Base-by-base conservation (phyloP, 2,113 vertebrate genomes). In the Oreochromis niloticus region DNA sequence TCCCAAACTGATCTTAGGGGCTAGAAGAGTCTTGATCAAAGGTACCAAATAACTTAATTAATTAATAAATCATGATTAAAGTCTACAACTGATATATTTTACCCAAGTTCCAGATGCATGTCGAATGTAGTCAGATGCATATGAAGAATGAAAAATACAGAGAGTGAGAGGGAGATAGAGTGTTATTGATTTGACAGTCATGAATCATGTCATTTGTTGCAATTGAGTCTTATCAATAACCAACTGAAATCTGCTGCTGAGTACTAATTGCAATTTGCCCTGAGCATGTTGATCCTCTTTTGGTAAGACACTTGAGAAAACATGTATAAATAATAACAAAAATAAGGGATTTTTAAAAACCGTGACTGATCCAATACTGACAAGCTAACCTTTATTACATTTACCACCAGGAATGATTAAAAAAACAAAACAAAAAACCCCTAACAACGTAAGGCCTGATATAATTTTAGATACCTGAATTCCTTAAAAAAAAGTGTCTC, bases 181-280 rank as follows among this genome's bases (percentile, higher is more conserved):
- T 50, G 54, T n/a, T 88, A 95, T 96, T 89, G 92, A 96, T 96
- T 87, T 83, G 83, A 92, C 91, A 92, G 68, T 90, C 55, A 85
- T 95, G 87, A 94, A 95, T 90, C 83, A 83, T 91, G 90, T 91
- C 89, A 90, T 88, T 92, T 93, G 93, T 34, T 94, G 94, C 89
- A 94, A 94, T 94, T 88, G 88, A 84, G 71, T 89, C 88, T 88
- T 88, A 92, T 91, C 92, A 85, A 91, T 93, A 85, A 56, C 85
- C 88, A 85, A 92, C 93, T 93, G 92, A 86, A 75, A 93, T 91
- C 89, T 80, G 81, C 85, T 86, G 85, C 89, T 34, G 13, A 73
- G 80, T 13, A 89, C 89, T 94, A 91, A 93, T 91, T 86, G 86
- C 3, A 11, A 89, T 92, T 91, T 85, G 52, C 87, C 84, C 81